Percentiles rank a stretch among this genome's conserved stretches.
Evolutionary conservation across 2,113 vertebrate genomes (phyloP).

Genomic region (Microcebus griseorufus): DNA sequence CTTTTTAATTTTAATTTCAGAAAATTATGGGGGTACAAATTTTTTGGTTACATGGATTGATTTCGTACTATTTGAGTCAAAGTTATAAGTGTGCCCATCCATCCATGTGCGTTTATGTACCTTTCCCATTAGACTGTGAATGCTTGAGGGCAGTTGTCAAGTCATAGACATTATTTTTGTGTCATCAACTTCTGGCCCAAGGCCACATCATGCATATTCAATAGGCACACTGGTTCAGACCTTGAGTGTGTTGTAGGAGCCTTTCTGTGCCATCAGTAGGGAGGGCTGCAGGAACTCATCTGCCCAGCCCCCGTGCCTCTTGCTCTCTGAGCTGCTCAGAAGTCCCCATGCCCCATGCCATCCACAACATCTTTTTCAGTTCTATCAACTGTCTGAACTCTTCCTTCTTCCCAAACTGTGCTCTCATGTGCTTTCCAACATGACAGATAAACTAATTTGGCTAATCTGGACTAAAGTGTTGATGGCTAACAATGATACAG

Average conservation of each 20-base stretch:
- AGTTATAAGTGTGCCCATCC: too few species aligned
- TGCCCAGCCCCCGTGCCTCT: background rate
- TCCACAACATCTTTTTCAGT: background rate
- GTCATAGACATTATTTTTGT: slow-evolving; percentile 40
- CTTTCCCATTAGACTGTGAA: slow-evolving; percentile 33
- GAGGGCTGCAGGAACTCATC: background rate
- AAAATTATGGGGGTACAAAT: too few species aligned
- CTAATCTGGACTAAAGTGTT: background rate
- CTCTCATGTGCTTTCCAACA: background rate
- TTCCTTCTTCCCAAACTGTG: background rate
- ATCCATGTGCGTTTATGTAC: slow-evolving; percentile 25
- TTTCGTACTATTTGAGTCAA: too few species aligned
- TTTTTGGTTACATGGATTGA: too few species aligned
- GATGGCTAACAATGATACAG: background rate
- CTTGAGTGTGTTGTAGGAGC: background rate
- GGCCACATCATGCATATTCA: slow-evolving; percentile 48
- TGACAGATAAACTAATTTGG: background rate
- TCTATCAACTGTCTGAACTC: background rate
- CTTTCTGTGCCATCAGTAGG: background rate
- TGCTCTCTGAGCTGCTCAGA: background rate
- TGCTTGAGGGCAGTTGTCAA: slow-evolving; percentile 21
- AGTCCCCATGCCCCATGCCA: accelerated
- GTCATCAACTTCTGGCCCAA: slow-evolving; percentile 45
- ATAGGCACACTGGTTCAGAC: background rate
- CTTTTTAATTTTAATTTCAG: background rate